A percentile compares a stretch with the other conserved stretches of the same genome.
Evolutionary conservation across 2,113 vertebrate genomes (phyloP).

Genomic region (Etia nguti): DNA sequence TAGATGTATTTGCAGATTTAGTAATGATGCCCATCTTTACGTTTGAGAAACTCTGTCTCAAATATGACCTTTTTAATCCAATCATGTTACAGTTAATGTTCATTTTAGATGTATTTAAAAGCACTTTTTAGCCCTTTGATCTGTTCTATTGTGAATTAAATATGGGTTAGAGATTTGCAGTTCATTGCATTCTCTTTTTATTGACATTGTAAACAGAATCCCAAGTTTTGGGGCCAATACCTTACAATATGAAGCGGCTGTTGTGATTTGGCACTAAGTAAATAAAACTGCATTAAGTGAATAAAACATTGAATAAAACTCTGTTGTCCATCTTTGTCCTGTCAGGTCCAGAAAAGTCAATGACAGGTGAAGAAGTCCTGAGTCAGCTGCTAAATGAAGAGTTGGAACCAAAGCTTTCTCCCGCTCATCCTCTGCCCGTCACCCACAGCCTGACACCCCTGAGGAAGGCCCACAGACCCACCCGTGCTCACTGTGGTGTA

Average conservation of each 20-base stretch:
- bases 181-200: background rate
- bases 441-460: conserved; percentile 39
- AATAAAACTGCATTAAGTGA: background rate
- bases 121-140: background rate
- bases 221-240: background rate
- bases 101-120: background rate
- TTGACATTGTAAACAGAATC: background rate
- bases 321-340: background rate
- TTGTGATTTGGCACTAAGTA: background rate
- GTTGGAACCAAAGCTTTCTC: conserved; percentile 57
- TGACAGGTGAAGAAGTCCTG: conserved; percentile 53
- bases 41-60: background rate
- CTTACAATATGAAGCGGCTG: background rate
- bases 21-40: background rate
- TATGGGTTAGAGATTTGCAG: background rate
- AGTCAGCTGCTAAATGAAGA: conserved; percentile 66
- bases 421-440: conserved; percentile 42
- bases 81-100: background rate
- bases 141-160: background rate
- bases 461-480: background rate
- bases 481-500: background rate
- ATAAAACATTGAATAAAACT: background rate
- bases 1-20: background rate
- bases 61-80: background rate
- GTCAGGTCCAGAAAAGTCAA: conserved; percentile 66